Evolutionary conservation across 2,888 invertebrate genomes (phyloP).

Genomic region (Acrocyrtus sp.): DNA sequence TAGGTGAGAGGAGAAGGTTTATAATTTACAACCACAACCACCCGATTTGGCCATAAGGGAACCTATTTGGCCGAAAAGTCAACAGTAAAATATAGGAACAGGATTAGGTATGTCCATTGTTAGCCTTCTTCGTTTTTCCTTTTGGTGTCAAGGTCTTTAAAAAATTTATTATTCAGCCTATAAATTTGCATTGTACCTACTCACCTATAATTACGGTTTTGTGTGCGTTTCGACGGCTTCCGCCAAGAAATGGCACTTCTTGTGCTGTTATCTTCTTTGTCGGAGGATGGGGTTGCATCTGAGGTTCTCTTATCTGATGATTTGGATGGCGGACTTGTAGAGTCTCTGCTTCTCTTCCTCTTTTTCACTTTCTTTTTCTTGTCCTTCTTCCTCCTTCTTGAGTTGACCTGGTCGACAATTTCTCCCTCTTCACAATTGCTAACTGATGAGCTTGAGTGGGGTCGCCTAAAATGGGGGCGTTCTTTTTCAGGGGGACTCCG

Average conservation of each 20-base stretch:
- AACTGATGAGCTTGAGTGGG: conserved; percentile 46
- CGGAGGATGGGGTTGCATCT: conserved; percentile 12
- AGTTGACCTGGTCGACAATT: conserved; percentile 68
- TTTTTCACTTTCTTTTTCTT: conserved; percentile 65
- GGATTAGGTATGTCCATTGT: too few relatives aligned
- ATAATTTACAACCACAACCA: too few relatives aligned
- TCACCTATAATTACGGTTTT: conserved; percentile 79
- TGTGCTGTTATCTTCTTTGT: conserved; percentile 19
- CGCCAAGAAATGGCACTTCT: conserved; percentile 73
- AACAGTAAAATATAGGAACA: too few relatives aligned
- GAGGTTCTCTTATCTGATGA: conserved; percentile 25
- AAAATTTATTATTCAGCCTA: conserved; percentile 3
- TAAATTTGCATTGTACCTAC: conserved; percentile 10
- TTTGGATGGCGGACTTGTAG: conserved; percentile 21
- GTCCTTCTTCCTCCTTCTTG: conserved; percentile 62
- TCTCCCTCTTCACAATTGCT: conserved; percentile 71
- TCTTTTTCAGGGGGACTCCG: conserved; percentile 26
- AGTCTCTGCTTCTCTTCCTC: conserved; percentile 70
- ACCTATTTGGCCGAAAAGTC: too few relatives aligned
- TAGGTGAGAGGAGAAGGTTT: too few relatives aligned
- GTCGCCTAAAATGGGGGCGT: conserved; percentile 33
- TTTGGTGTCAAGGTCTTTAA: too few relatives aligned
- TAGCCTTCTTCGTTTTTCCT: too few relatives aligned
- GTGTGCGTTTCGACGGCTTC: conserved; percentile 80
- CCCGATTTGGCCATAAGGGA: too few relatives aligned